Evolutionary conservation across 2,113 vertebrate genomes (phyloP).

Genomic region (Mandrillus leucophaeus): DNA sequence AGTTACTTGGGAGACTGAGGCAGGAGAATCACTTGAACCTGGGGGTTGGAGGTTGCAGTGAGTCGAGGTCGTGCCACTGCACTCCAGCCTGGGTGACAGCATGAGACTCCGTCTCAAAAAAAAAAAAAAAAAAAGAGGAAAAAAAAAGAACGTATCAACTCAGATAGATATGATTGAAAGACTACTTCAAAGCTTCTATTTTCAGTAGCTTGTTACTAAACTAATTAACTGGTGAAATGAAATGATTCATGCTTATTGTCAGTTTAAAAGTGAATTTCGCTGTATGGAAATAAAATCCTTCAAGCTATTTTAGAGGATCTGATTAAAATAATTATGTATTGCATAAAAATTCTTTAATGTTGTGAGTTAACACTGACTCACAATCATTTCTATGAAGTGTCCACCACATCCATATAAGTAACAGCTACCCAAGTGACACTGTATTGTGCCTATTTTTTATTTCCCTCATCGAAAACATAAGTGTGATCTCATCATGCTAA

Average conservation of each 20-base stretch:
- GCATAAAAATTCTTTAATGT: background rate
- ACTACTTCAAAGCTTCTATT: background rate
- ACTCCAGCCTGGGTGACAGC: no score
- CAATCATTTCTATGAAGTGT: background rate
- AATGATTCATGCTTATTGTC: slow-evolving; percentile 28
- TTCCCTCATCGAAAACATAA: background rate
- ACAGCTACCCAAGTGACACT: no score
- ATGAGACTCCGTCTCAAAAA: no score
- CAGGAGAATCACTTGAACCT: no score
- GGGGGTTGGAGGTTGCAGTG: no score
- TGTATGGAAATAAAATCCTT: slow-evolving; percentile 14
- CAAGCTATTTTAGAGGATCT: slow-evolving; percentile 4
- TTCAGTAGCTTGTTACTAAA: slow-evolving; percentile 28
- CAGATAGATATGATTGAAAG: background rate
- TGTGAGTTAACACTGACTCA: background rate
- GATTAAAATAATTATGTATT: slow-evolving; percentile 1
- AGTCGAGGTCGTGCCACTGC: no score
- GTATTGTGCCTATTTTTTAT: background rate
- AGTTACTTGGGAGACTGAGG: no score
- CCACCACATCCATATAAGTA: background rate
- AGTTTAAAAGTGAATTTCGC: background rate
- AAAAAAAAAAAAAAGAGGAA: no score
- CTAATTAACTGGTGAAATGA: background rate
- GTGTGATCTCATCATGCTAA: background rate
- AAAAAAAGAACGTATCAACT: background rate